Percentiles rank a stretch among this genome's conserved stretches.
Conservation (phyloP, 2,113 vertebrate species). For the Bubo blakistoni region DNA sequence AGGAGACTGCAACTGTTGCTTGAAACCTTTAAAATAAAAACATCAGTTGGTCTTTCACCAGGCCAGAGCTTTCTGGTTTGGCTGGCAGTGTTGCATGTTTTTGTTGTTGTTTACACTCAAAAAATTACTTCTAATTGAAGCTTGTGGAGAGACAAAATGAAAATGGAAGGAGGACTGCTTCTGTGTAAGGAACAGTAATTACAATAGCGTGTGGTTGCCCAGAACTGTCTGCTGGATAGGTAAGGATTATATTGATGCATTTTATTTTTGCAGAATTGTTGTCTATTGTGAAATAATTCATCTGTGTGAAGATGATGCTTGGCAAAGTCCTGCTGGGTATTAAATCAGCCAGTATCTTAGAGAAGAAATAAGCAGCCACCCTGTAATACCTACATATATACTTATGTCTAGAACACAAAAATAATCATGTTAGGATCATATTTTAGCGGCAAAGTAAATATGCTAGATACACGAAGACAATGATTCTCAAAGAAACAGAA, state of each 20-base stretch:
- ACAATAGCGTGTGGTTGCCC: background rate
- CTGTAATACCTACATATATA: slow-evolving; percentile 89
- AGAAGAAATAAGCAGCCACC: slow-evolving; percentile 86
- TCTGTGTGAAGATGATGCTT: slow-evolving; percentile 77
- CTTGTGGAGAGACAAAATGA: background rate
- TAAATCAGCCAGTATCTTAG: slow-evolving; percentile 83
- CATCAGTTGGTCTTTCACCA: background rate
- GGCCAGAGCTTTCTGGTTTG: background rate
- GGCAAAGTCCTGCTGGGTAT: slow-evolving; percentile 81
- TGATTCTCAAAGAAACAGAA: background rate
- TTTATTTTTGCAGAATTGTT: background rate
- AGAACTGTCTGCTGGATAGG: background rate
- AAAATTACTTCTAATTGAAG: background rate
- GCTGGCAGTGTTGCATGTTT: background rate
- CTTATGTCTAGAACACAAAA: slow-evolving; percentile 77
- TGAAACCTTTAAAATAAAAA: slow-evolving; percentile 71
- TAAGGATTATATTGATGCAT: background rate
- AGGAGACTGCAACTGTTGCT: slow-evolving; percentile 66
- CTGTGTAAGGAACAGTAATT: background rate
- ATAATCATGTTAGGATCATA: background rate
- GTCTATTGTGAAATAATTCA: slow-evolving; percentile 86
- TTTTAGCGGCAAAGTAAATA: background rate
- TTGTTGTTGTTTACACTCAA: background rate
- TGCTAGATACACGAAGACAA: background rate
- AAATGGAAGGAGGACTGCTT: background rate